Conservation (phyloP, 2,797 vertebrate genomes). For the Enteromius thamalakanensis region DNA sequence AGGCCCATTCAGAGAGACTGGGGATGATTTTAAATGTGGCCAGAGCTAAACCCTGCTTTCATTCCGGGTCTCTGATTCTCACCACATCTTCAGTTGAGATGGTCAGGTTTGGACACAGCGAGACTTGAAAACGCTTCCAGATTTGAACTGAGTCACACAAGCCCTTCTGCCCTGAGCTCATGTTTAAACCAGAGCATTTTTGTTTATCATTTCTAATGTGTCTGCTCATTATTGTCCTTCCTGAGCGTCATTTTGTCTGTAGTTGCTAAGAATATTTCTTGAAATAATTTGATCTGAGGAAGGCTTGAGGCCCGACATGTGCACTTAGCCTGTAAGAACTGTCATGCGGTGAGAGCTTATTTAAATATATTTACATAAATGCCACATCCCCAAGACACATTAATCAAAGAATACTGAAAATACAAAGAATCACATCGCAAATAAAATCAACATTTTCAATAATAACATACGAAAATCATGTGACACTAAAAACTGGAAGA, state of each 20-base stretch:
- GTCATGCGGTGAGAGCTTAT: constrained; percentile 13
- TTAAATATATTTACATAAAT: constrained; percentile 18
- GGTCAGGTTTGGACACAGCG: constrained; percentile 56
- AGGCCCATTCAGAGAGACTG: constrained; percentile 47
- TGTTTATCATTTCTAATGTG: constrained; percentile 47
- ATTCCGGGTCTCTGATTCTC: constrained; percentile 27
- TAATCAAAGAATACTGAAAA: neutral
- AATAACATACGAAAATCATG: neutral
- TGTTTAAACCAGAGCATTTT: constrained; percentile 17
- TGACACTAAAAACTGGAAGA: neutral
- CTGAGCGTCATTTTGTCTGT: constrained; percentile 13
- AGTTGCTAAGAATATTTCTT: constrained; percentile 17
- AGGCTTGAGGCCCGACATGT: constrained; percentile 14
- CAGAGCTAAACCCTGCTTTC: constrained; percentile 40
- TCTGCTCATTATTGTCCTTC: constrained; percentile 38
- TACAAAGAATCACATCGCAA: neutral
- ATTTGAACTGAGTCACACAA: constrained; percentile 38
- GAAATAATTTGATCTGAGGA: constrained; percentile 24
- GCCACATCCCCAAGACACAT: neutral
- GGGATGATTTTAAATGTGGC: constrained; percentile 50
- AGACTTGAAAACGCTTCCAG: constrained; percentile 53
- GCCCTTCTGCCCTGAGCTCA: constrained; percentile 25
- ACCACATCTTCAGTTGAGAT: constrained; percentile 50
- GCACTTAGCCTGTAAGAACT: neutral
- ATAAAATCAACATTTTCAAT: neutral